Evolutionary conservation across 2,888 invertebrate species (phyloP), one percentile per base, ranked within the genome.

Genomic region (Drosophila leonis): DNA sequence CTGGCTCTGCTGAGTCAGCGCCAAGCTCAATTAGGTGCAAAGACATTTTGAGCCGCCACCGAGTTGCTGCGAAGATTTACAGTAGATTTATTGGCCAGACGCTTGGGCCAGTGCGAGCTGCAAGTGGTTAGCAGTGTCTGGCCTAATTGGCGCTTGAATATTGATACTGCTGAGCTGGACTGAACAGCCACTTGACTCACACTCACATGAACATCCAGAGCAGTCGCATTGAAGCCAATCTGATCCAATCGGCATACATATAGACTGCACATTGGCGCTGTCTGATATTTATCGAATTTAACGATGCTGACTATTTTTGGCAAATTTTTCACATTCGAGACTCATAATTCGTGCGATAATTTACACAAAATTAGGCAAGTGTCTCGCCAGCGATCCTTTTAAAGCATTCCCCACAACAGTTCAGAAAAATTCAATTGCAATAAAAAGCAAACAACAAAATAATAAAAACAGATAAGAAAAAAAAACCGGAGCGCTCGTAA

Each of bases 321-420:
- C 65, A 72, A 76, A 87, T 84, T 70, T 63, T 89, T 87, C 78
- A 77, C 76, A 86, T 84, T 83, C 79, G 81, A 78, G 88, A 80
- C 85, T 86, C 90, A 86, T 86, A 86, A 86, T 90, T 86, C 88
- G 86, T 90, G 90, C 88, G 86, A 86, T 86, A 86, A 90, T 90
- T 90, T 90, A 85, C 86, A 86, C 90, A 82, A 82, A 86, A 86
- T 86, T 86, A 86, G 90, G 88, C 85, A 79, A 84, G 88, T 88
- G 90, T 88, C 89, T 88, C 85, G 90, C 88, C 85, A 76, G 61
- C 78, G 72, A 69, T 75, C 84, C 84, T 80, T 84, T 83, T 84
- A 86, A 61, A 86, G 84, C 75, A 61, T 20, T 46, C 7, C n/a
- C 42, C 54, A 54, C 37, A 65, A 39, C 55, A 41, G 64, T 41